These are phyloP conservation scores for Ageneiosus marmoratus DNA, from an alignment of 2,113 vertebrate species.

Conservation along the genomic window DNA sequence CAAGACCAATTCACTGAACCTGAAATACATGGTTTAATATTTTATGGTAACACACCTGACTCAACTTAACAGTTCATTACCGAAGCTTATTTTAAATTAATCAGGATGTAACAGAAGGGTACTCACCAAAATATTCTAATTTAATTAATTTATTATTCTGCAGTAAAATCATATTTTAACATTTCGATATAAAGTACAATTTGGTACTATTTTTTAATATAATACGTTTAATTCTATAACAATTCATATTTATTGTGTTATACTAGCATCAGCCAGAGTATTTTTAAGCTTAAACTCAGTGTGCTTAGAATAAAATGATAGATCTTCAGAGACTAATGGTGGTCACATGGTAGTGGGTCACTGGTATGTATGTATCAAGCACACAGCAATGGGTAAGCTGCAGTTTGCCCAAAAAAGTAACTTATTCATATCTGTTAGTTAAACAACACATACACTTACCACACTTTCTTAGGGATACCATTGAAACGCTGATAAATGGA, in stretches of 20 bases:
- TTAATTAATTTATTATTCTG: not conserved
- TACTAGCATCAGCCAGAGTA: not conserved
- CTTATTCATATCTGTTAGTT: not conserved
- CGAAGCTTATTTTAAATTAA: not conserved
- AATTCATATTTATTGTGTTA: no score
- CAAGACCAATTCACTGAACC: not conserved
- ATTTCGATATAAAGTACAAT: not conserved
- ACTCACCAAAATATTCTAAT: not conserved
- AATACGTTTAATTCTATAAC: no score
- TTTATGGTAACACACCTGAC: slow-evolving; percentile 17
- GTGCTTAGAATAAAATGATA: no score
- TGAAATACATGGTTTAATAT: slow-evolving; percentile 5
- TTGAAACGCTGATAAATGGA: not conserved
- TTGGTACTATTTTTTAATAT: not conserved
- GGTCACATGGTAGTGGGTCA: no score
- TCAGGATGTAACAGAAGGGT: not conserved
- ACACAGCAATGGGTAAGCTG: not conserved
- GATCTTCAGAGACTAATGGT: not conserved
- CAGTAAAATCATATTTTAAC: not conserved
- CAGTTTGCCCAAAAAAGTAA: not conserved
- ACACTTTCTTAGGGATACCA: not conserved
- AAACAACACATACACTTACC: not conserved
- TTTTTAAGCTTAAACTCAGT: not conserved
- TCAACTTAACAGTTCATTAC: slow-evolving; percentile 1
- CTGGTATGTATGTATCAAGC: not conserved